phyloP scores from a whole-genome alignment of 1,140 invertebrate genomes.

The Atta cephalotes region DNA sequence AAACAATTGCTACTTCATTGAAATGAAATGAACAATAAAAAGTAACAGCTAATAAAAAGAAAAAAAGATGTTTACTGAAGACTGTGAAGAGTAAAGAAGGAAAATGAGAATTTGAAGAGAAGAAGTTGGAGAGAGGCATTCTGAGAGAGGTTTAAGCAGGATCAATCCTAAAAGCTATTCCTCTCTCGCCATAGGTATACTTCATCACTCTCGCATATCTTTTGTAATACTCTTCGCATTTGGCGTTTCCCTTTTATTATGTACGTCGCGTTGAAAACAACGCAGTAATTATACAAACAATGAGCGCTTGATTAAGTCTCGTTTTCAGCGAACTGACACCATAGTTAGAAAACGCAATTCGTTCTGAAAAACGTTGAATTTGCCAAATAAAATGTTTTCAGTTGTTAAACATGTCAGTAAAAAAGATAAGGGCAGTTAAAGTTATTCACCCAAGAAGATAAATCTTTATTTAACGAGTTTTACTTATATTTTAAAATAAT shows the following conservation, averaged over 20 bases:
- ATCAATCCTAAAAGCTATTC: slow-evolving; percentile 75
- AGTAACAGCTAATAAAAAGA: slow-evolving; percentile 10
- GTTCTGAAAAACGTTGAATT: slow-evolving; percentile 31
- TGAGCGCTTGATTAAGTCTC: slow-evolving; percentile 76
- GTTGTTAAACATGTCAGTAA: neutral
- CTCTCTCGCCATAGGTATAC: slow-evolving; percentile 44
- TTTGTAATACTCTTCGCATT: slow-evolving; percentile 30
- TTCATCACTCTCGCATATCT: slow-evolving; percentile 38
- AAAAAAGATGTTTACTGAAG: slow-evolving; percentile 41
- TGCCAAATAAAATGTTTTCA: neutral
- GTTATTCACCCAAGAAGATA: neutral
- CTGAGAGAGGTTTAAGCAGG: slow-evolving; percentile 79
- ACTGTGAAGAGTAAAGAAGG: slow-evolving; percentile 30
- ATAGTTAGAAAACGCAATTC: slow-evolving; percentile 29
- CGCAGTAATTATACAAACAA: slow-evolving; percentile 78
- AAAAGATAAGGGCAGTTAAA: neutral
- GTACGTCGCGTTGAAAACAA: slow-evolving; percentile 71
- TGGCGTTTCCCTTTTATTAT: slow-evolving; percentile 56
- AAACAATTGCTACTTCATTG: slow-evolving; percentile 17
- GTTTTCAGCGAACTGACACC: slow-evolving; percentile 18
- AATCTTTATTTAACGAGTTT: neutral
- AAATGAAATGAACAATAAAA: slow-evolving; percentile 33
- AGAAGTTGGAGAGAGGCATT: neutral
- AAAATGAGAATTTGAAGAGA: slow-evolving; percentile 16
- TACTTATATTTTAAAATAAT: slow-evolving; percentile 1